These are phyloP conservation scores for Lepidonotus clava DNA, from an alignment of 2,888 invertebrate species.

Conservation along the genomic window DNA sequence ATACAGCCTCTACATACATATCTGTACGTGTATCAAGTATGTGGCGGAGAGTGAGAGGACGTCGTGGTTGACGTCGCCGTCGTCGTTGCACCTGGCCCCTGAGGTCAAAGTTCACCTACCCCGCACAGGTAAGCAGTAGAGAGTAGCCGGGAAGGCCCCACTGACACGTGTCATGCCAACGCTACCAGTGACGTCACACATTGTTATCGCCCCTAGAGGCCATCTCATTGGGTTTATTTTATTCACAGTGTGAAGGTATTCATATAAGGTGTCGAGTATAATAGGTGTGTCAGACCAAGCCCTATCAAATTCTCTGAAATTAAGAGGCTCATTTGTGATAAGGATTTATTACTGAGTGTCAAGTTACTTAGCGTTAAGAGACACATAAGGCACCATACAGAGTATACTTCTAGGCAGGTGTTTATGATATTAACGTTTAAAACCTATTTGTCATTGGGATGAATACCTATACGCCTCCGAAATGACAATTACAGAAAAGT, in stretches of 20 bases:
- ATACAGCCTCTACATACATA: too few relatives aligned
- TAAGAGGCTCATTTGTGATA: constrained; percentile 21
- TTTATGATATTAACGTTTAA: too few relatives aligned
- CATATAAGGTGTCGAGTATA: background rate
- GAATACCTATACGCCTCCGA: too few relatives aligned
- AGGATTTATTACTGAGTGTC: background rate
- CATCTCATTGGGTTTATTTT: background rate
- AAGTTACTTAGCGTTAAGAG: too few relatives aligned
- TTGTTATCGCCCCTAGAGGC: background rate
- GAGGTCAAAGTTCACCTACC: background rate
- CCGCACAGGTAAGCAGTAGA: background rate
- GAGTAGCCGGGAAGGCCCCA: background rate
- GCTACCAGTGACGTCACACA: constrained; percentile 4
- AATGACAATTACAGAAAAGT: too few relatives aligned
- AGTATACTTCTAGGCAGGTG: too few relatives aligned
- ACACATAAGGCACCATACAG: too few relatives aligned
- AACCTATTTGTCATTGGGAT: too few relatives aligned
- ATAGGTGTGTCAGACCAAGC: background rate
- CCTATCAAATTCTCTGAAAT: background rate
- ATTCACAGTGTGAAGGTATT: background rate
- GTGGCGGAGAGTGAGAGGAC: too few relatives aligned
- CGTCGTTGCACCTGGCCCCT: background rate
- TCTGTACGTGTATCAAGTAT: too few relatives aligned
- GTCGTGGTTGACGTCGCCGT: too few relatives aligned
- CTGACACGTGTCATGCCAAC: constrained; percentile 24